Conservation (phyloP, 2,888 invertebrate genomes). For the Orthosia incerta region DNA sequence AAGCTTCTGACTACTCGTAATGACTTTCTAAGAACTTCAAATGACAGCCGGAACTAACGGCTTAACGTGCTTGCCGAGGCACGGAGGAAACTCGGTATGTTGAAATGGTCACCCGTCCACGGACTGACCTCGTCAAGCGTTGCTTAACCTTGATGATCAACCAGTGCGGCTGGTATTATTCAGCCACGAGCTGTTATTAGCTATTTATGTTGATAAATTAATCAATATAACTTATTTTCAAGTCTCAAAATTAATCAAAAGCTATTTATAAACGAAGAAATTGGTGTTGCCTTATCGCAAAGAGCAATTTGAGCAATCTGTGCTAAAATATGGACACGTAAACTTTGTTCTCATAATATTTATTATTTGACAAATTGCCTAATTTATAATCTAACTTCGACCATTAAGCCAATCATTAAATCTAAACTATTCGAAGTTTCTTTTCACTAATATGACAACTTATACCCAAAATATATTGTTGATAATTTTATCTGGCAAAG, state of each 20-base stretch:
- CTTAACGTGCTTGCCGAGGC: too few species aligned
- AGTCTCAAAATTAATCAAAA: slow-evolving; percentile 27
- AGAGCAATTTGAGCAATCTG: slow-evolving; percentile 38
- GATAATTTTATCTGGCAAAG: slow-evolving; percentile 22
- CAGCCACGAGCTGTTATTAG: too few species aligned
- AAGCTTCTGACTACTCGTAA: too few species aligned
- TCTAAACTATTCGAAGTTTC: slow-evolving; percentile 29
- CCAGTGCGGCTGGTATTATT: too few species aligned
- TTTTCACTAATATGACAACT: slow-evolving; percentile 21
- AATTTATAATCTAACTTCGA: slow-evolving; percentile 49
- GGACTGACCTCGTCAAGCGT: too few species aligned
- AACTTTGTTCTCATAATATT: slow-evolving; percentile 45
- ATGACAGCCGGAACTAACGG: too few species aligned
- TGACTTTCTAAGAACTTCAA: too few species aligned
- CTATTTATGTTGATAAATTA: too few species aligned
- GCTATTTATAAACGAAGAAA: slow-evolving; percentile 5
- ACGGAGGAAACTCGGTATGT: too few species aligned
- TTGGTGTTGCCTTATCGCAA: slow-evolving; percentile 17
- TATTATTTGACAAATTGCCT: slow-evolving; percentile 43
- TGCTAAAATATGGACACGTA: slow-evolving; percentile 35
- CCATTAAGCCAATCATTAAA: slow-evolving; percentile 28
- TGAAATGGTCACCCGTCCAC: too few species aligned
- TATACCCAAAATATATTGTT: slow-evolving; percentile 1
- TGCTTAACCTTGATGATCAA: too few species aligned
- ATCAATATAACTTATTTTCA: not conserved